A percentile compares a stretch with the other conserved stretches of the same genome.
Conservation (phyloP, 1,140 invertebrate genomes). For the Copidosoma floridanum region DNA sequence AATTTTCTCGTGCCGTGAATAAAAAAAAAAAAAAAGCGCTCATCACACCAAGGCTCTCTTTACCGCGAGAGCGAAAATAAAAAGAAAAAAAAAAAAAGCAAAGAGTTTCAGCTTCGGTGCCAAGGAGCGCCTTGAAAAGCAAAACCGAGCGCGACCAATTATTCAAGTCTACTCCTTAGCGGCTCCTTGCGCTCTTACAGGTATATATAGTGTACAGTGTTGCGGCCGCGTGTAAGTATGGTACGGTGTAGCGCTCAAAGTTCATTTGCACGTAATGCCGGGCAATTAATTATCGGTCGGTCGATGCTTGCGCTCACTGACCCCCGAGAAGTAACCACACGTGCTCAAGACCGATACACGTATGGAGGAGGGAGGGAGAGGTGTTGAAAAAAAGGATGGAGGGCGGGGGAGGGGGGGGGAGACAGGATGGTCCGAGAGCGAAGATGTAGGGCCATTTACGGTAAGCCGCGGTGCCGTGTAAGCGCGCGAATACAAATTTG, state of each 20-base stretch:
- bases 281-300: slow-evolving; percentile 45
- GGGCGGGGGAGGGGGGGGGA: slow-evolving; percentile 18
- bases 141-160: no score
- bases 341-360: no score
- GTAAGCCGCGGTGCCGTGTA: slow-evolving; percentile 45
- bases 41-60: no score
- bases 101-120: no score
- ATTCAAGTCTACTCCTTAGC: background rate
- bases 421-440: background rate
- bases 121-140: no score
- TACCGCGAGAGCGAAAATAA: no score
- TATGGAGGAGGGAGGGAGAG: background rate
- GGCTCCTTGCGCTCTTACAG: no score
- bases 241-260: slow-evolving; percentile 20
- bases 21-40: no score
- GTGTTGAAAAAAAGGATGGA: background rate
- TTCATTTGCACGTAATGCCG: slow-evolving; percentile 42
- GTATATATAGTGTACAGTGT: no score
- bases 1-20: no score
- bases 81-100: no score
- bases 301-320: background rate
- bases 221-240: no score
- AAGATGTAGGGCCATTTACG: slow-evolving; percentile 52
- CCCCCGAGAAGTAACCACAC: background rate
- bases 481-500: slow-evolving; percentile 51